Conservation (phyloP, 2,113 vertebrate genomes). For the Xiphorhynchus elegans region DNA sequence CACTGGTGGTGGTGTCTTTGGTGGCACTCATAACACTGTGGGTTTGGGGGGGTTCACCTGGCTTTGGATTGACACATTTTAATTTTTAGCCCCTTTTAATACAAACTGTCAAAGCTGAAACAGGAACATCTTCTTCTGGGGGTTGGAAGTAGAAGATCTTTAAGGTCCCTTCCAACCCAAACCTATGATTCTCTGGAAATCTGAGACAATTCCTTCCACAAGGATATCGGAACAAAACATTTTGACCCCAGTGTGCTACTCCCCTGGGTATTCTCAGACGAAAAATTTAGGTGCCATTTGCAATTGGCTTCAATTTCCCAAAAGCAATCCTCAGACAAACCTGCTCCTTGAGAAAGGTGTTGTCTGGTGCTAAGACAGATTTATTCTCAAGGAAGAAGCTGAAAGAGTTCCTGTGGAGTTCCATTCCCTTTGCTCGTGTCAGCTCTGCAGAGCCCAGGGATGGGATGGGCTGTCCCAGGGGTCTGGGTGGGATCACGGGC, state of each 20-base stretch:
- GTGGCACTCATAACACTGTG: rapidly evolving
- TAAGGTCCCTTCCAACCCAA: neutral
- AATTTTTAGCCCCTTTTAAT: neutral
- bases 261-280: neutral
- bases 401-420: neutral
- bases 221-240: neutral
- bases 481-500: rapidly evolving
- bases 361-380: neutral
- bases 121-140: neutral
- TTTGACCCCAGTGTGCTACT: neutral
- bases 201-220: neutral
- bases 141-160: neutral
- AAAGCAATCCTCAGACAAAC: neutral
- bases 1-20: rapidly evolving
- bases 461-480: neutral
- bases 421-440: neutral
- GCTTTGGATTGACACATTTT: neutral
- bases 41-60: neutral
- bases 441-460: neutral
- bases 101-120: neutral
- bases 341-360: rapidly evolving
- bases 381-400: neutral
- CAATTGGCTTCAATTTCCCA: neutral
- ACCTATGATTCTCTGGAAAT: neutral
- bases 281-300: neutral